Base-by-base conservation (phyloP, 2,113 vertebrate species). In the Zosterops pallidus region DNA sequence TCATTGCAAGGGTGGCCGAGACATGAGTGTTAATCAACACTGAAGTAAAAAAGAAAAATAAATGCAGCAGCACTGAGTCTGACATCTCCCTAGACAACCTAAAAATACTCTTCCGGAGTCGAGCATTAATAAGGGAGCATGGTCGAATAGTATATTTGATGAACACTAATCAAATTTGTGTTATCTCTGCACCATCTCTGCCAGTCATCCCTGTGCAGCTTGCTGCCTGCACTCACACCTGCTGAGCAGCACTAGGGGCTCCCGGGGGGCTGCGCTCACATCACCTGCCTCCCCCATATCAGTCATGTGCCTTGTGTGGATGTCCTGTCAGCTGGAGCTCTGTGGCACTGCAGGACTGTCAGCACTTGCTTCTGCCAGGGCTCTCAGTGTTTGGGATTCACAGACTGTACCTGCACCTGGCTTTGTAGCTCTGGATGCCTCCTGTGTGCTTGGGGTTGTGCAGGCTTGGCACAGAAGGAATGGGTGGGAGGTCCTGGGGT, bases 111-210 rank as follows among this genome's bases (percentile, higher is more conserved):
- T 79, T 90, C 91, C 91, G 72, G 87, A 91, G 78, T 89, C 1
- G 12, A 83, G 70, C 89, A 64, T 91, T 94, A 94, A 76, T 86
- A 89, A 91, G 81, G 84, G 75, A 85, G 37, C 49, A 8, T 80
- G 91, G 91, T 91, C 63, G 25, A 91, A 85, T 71, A 78, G 87
- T 92, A 10, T 92, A 78, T 95, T 94, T 96, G 94, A 94, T 93
- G 95, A 96, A 95, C 86, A 18, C 87, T 96, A 90, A 97, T 96
- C 91, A 95, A 79, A 95, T 89, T 41, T 68, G 64, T 86, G 83
- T 86, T 92, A 57, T 42, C 78, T 89, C 5, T 56, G 74, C 12
- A 0, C 83, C 78, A 15, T 62, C 86, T 69, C 81, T 92, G 86
- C 78, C 89, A 85, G 84, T 76, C 86, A 71, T 71, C 83, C 44